A percentile compares a stretch with the other conserved stretches of the same genome.
These are phyloP conservation scores for Loriculus beryllinus DNA, from an alignment of 2,797 vertebrate species.

Conservation along the genomic window DNA sequence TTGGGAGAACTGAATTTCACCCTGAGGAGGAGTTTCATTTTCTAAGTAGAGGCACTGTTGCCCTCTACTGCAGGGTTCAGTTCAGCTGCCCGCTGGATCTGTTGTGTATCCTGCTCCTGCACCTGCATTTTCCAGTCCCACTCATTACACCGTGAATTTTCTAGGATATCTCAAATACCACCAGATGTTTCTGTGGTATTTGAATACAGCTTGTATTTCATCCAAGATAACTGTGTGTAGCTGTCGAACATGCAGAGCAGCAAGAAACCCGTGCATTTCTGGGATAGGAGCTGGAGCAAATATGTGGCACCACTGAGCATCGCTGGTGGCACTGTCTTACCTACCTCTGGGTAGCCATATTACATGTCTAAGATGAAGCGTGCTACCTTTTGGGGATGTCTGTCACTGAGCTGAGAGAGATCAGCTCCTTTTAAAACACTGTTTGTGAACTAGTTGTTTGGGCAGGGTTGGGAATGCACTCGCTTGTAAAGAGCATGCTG, in stretches of 20 bases:
- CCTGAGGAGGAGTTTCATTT: not conserved
- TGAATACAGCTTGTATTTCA: not conserved
- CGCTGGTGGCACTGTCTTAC: fast-evolving
- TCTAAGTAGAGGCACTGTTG: not conserved
- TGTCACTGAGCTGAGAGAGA: not conserved
- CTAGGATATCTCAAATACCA: not conserved
- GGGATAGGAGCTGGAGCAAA: not conserved
- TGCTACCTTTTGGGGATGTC: not conserved
- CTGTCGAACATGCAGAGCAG: not conserved
- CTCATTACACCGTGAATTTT: not conserved
- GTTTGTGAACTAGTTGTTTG: not conserved
- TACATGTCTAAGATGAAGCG: not conserved
- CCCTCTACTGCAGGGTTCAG: not conserved
- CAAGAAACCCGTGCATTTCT: not conserved
- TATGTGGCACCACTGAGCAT: fast-evolving
- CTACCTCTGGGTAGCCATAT: not conserved
- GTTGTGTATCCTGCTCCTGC: not conserved
- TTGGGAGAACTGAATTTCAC: not conserved
- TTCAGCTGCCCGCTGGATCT: not conserved
- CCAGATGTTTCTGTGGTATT: too few relatives aligned
- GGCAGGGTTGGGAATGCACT: not conserved
- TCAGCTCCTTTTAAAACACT: not conserved
- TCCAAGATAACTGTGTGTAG: not conserved
- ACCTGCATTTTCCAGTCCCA: not conserved
- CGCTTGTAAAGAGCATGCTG: not conserved